Evolutionary conservation across 2,113 vertebrate species (phyloP).

Genomic region (Emberiza fucata): DNA sequence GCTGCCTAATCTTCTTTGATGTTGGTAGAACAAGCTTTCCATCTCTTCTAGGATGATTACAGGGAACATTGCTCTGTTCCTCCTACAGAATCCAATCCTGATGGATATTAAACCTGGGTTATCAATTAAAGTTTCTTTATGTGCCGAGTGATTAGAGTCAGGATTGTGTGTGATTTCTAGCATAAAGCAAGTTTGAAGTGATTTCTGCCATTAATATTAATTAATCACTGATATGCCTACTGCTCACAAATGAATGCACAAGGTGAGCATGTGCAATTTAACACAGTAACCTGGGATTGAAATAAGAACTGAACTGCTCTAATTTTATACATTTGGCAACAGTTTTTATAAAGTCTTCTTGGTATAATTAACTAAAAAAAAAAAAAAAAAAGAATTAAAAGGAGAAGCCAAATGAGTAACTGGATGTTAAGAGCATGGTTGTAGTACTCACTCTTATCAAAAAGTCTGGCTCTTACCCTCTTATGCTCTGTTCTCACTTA

Average conservation of each 20-base stretch:
- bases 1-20: constrained; percentile 58
- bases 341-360: neutral
- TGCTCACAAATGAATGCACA: neutral
- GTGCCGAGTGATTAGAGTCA: neutral
- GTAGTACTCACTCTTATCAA: neutral
- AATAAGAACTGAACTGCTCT: neutral
- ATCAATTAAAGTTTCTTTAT: constrained; percentile 61
- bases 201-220: constrained; percentile 59
- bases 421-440: neutral
- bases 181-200: constrained; percentile 31
- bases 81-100: constrained; percentile 45
- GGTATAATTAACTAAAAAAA: neutral
- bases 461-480: neutral
- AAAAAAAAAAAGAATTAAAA: neutral
- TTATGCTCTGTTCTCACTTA: neutral
- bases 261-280: constrained; percentile 12
- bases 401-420: neutral
- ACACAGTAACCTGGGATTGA: constrained; percentile 4
- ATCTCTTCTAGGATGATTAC: constrained; percentile 47
- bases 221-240: constrained; percentile 41
- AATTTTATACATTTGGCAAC: neutral
- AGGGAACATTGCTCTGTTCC: constrained; percentile 34
- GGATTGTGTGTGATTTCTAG: constrained; percentile 45
- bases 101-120: constrained; percentile 56
- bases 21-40: constrained; percentile 52